These are phyloP conservation scores for Tubulanus polymorphus DNA, from an alignment of 2,888 invertebrate genomes.

Conservation along the genomic window DNA sequence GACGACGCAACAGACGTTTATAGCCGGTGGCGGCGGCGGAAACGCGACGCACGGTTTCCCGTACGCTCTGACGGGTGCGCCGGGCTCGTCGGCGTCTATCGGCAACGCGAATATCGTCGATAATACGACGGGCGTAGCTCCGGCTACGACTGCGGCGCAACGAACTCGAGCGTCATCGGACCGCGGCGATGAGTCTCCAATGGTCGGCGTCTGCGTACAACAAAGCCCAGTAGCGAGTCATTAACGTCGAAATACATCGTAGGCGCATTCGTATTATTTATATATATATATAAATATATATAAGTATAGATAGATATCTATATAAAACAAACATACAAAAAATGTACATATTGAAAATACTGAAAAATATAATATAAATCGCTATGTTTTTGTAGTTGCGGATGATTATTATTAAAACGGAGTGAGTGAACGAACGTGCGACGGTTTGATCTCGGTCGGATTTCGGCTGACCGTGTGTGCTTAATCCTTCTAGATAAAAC, in stretches of 20 bases:
- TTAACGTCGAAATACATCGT: slow-evolving; percentile 55
- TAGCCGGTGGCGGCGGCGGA: slow-evolving; percentile 29
- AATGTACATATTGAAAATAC: too few relatives aligned
- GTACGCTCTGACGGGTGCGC: slow-evolving; percentile 27
- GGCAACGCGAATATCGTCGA: slow-evolving; percentile 11
- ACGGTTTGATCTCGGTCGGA: too few relatives aligned
- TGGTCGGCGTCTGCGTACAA: slow-evolving; percentile 85
- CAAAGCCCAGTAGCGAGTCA: slow-evolving; percentile 92
- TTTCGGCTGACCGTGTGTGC: too few relatives aligned
- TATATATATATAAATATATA: too few relatives aligned
- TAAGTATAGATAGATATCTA: too few relatives aligned
- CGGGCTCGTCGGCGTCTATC: slow-evolving; percentile 16
- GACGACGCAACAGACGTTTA: slow-evolving; percentile 37
- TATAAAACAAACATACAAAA: too few relatives aligned
- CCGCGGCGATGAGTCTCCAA: slow-evolving; percentile 67
- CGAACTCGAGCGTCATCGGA: slow-evolving; percentile 48
- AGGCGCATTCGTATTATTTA: too few relatives aligned
- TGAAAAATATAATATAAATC: too few relatives aligned
- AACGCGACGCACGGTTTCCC: slow-evolving; percentile 27
- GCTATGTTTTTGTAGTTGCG: too few relatives aligned
- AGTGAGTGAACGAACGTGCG: too few relatives aligned
- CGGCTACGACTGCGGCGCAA: slow-evolving; percentile 24
- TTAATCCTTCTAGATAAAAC: too few relatives aligned
- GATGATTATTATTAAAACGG: too few relatives aligned
- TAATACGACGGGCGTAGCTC: slow-evolving; percentile 18